Conservation (phyloP, 2,888 invertebrate species). For the Lithophane leautieri region DNA sequence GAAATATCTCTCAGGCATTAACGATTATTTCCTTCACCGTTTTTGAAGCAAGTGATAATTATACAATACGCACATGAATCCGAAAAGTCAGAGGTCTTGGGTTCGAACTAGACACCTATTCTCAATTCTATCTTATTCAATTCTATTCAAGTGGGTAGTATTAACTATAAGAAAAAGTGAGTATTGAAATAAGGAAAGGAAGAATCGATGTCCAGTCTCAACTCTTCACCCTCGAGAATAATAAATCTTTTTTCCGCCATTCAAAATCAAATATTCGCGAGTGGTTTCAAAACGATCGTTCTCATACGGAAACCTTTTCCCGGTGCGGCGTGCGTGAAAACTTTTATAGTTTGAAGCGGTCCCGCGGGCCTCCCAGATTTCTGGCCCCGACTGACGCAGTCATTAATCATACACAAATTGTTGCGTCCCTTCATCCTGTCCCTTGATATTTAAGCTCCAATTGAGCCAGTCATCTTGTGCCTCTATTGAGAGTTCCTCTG, state of each 20-base stretch:
- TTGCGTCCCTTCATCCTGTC: conserved; percentile 66
- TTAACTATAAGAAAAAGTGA: not conserved
- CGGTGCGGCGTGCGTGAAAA: conserved; percentile 58
- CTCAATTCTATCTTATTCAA: too few relatives aligned
- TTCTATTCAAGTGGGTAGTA: not conserved
- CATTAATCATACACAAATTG: conserved; percentile 71
- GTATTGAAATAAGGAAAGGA: not conserved
- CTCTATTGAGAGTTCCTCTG: conserved; percentile 72
- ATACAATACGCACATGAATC: too few relatives aligned
- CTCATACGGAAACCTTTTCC: conserved; percentile 27
- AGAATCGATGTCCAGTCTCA: not conserved
- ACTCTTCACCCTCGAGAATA: not conserved
- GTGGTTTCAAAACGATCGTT: conserved; percentile 37
- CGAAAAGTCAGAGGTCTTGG: too few relatives aligned
- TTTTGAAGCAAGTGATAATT: too few relatives aligned
- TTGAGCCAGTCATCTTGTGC: conserved; percentile 83
- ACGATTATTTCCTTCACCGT: too few relatives aligned
- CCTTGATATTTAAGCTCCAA: conserved; percentile 79
- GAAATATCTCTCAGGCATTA: too few relatives aligned
- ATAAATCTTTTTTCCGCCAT: conserved; percentile 17
- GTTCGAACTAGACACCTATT: too few relatives aligned
- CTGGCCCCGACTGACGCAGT: conserved; percentile 46
- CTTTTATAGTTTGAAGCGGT: conserved; percentile 77
- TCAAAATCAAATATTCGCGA: conserved; percentile 46
- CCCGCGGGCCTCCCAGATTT: conserved; percentile 73